Evolutionary conservation across 2,113 vertebrate genomes (phyloP).

Genomic region (Salvelinus fontinalis): DNA sequence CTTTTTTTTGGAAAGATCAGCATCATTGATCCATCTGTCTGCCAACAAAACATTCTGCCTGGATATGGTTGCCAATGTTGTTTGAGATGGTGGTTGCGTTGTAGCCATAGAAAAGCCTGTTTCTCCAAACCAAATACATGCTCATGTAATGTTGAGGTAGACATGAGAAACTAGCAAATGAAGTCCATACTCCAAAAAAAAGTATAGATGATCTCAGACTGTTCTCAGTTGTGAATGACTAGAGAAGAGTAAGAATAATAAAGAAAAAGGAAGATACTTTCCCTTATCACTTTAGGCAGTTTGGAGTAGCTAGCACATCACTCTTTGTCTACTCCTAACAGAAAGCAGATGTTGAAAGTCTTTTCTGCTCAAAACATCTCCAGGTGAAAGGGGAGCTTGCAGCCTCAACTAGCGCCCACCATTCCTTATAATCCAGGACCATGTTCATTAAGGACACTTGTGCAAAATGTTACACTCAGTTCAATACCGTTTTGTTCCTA

Average conservation of each 20-base stretch:
- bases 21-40: not conserved
- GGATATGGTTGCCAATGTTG: slow-evolving; percentile 1
- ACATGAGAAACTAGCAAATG: not conserved
- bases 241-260: slow-evolving; percentile 41
- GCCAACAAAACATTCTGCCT: not conserved
- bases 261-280: slow-evolving; percentile 42
- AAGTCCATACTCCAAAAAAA: not conserved
- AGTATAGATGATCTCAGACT: slow-evolving; percentile 31
- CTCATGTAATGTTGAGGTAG: too few relatives aligned
- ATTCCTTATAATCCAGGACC: not conserved
- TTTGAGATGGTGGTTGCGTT: not conserved
- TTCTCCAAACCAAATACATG: not conserved
- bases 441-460: too few relatives aligned
- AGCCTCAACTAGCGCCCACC: slow-evolving; percentile 12
- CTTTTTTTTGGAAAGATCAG: too few relatives aligned
- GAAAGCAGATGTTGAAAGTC: slow-evolving; percentile 59
- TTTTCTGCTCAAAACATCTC: slow-evolving; percentile 41
- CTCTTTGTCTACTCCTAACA: slow-evolving; percentile 28
- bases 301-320: slow-evolving; percentile 37
- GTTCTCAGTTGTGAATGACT: not conserved
- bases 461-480: too few relatives aligned
- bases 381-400: slow-evolving; percentile 20
- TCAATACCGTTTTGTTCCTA: too few relatives aligned
- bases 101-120: slow-evolving; percentile 6
- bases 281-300: slow-evolving; percentile 60